Conservation (phyloP, 1,140 invertebrate genomes). For the Leptinotarsa defecta region DNA sequence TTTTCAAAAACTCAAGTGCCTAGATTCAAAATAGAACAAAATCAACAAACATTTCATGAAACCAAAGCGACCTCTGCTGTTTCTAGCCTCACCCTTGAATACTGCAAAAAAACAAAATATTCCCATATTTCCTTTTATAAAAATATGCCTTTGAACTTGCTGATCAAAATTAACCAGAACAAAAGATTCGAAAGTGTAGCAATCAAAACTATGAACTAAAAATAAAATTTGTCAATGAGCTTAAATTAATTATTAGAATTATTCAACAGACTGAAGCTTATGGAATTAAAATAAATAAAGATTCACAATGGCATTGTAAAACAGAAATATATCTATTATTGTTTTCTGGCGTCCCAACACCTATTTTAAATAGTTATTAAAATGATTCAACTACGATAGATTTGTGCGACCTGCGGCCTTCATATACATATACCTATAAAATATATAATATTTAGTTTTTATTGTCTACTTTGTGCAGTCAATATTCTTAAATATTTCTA, state of each 20-base stretch:
- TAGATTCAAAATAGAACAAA: no score
- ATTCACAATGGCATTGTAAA: constrained; percentile 43
- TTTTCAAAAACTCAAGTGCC: no score
- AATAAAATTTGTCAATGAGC: neutral
- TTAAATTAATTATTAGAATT: constrained; percentile 7
- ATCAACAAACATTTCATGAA: no score
- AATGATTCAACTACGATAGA: constrained; percentile 35
- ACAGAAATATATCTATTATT: constrained; percentile 42
- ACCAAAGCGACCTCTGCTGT: no score
- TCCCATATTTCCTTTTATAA: no score
- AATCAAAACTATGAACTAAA: neutral
- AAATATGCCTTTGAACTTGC: no score
- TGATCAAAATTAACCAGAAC: no score
- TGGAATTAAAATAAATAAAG: constrained; percentile 47
- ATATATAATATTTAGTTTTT: constrained; percentile 37
- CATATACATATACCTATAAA: constrained; percentile 38
- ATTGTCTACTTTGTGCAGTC: constrained; percentile 53
- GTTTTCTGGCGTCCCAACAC: constrained; percentile 51
- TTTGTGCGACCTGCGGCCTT: constrained; percentile 46
- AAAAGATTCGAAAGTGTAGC: neutral
- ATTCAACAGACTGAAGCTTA: constrained; percentile 33
- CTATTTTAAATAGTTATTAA: constrained; percentile 49
- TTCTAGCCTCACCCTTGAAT: no score
- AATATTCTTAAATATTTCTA: constrained; percentile 42
- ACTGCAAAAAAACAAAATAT: no score